Evolutionary conservation across 1,140 invertebrate species (phyloP).

Genomic region (Zaprionus tsacasi): DNA sequence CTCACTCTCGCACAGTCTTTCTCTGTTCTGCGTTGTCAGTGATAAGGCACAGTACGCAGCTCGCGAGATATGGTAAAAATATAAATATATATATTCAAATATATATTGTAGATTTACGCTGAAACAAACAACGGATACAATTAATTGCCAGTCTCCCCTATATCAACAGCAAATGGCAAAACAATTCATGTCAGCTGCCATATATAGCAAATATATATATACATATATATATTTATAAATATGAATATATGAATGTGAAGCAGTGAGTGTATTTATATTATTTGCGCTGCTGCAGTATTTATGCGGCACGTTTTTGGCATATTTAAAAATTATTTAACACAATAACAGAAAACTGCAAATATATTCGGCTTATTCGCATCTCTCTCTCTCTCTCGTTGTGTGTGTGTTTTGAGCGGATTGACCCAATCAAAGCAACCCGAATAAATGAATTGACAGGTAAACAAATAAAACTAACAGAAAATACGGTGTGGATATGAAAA

Average conservation of each 20-base stretch:
- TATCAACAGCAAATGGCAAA: conserved; percentile 31
- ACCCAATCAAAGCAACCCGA: not conserved
- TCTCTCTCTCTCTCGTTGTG: no score
- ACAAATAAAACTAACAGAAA: not conserved
- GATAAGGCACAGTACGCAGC: conserved; percentile 41
- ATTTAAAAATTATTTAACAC: conserved; percentile 51
- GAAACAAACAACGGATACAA: conserved; percentile 12
- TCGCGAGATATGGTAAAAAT: conserved; percentile 25
- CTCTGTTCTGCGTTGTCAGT: conserved; percentile 20
- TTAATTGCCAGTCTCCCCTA: conserved; percentile 36
- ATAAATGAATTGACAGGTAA: not conserved
- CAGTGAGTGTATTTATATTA: not conserved
- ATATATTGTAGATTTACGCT: conserved; percentile 7
- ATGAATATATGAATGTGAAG: not conserved
- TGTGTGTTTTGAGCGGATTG: not conserved
- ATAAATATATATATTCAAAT: conserved; percentile 27
- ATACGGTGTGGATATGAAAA: no score
- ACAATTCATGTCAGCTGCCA: conserved; percentile 33
- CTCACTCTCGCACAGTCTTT: not conserved
- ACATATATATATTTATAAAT: conserved; percentile 5
- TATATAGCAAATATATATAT: conserved; percentile 7
- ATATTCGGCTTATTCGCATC: conserved; percentile 1
- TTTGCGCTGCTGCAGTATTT: not conserved
- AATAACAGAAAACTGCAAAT: conserved; percentile 24
- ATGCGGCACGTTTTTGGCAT: conserved; percentile 14